Conservation (phyloP, 2,113 vertebrate species). For the Empidonax traillii region DNA sequence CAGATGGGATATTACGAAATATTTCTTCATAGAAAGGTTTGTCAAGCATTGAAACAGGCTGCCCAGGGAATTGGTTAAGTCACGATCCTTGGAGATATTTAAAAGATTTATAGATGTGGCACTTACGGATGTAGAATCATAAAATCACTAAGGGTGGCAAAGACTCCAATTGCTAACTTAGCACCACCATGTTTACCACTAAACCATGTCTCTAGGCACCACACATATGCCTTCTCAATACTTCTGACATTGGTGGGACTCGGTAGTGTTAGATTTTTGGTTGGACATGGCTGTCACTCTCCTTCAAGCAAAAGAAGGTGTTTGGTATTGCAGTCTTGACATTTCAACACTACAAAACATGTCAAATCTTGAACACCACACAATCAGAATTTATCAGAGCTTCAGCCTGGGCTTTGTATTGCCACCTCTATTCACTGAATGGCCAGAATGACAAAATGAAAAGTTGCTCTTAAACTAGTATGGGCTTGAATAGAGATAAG, state of each 20-base stretch:
- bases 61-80: not conserved
- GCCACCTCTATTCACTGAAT: not conserved
- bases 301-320: not conserved
- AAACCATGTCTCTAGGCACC: not conserved
- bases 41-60: not conserved
- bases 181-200: not conserved
- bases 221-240: not conserved
- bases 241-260: not conserved
- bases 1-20: not conserved
- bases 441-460: not conserved
- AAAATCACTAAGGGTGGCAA: not conserved
- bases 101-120: not conserved
- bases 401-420: not conserved
- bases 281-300: not conserved
- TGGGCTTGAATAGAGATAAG: not conserved
- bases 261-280: not conserved
- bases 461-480: not conserved
- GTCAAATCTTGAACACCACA: not conserved
- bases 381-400: not conserved
- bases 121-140: not conserved
- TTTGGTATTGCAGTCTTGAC: not conserved
- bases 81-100: not conserved
- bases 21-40: not conserved
- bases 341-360: not conserved
- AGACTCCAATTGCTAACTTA: not conserved